Evolutionary conservation across 2,797 vertebrate species (phyloP).

Genomic region (Meda fulgida): DNA sequence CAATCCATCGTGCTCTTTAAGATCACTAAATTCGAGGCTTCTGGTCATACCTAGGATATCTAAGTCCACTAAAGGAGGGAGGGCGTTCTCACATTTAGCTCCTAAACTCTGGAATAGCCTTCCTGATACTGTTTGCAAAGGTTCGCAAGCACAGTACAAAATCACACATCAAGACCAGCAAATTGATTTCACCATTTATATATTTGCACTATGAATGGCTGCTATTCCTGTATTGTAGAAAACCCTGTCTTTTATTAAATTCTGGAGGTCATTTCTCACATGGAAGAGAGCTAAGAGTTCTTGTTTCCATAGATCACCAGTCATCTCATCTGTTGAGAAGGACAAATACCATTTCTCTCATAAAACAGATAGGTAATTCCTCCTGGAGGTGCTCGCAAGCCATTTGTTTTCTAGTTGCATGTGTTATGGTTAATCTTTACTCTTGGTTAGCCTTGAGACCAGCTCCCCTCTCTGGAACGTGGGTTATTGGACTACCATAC

Average conservation of each 20-base stretch:
- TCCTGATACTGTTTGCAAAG: too few species aligned
- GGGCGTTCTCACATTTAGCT: too few species aligned
- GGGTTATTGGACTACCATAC: constrained; percentile 26
- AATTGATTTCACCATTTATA: constrained; percentile 28
- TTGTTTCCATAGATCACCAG: not conserved
- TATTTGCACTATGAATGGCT: constrained; percentile 5
- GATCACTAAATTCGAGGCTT: too few species aligned
- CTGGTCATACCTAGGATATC: too few species aligned
- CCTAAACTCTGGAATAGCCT: too few species aligned
- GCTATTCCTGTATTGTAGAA: not conserved
- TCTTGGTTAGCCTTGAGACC: constrained; percentile 34
- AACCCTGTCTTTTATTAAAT: constrained; percentile 12
- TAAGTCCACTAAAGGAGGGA: too few species aligned
- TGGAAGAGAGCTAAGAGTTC: not conserved
- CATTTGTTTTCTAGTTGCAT: constrained; percentile 34
- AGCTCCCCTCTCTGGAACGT: not conserved
- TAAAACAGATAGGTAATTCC: constrained; percentile 22
- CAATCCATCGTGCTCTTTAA: too few species aligned
- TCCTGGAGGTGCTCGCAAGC: not conserved
- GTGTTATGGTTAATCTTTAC: constrained; percentile 16
- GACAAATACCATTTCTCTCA: constrained; percentile 6
- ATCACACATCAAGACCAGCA: not conserved
- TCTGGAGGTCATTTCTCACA: constrained; percentile 7
- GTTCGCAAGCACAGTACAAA: not conserved
- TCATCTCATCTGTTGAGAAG: constrained; percentile 8